A percentile compares a stretch with the other conserved stretches of the same genome.
Conservation (phyloP, 2,113 vertebrate species). For the Himantopus leucocephalus region DNA sequence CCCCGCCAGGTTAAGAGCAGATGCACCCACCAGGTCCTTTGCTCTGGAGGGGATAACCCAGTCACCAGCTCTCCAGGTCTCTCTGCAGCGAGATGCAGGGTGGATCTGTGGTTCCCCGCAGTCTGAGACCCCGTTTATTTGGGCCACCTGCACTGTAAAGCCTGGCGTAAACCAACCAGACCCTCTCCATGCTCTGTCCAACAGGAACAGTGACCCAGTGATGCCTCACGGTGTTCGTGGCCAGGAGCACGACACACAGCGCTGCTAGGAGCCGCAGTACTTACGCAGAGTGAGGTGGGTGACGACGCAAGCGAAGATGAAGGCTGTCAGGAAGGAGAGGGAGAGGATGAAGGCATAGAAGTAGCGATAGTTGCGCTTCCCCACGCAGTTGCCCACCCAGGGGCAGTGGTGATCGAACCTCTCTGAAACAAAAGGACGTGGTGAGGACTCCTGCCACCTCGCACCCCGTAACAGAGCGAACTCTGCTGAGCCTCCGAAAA, state of each 20-base stretch:
- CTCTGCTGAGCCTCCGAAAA: background rate
- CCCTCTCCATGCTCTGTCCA: accelerated
- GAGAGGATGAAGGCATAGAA: slow-evolving; percentile 97
- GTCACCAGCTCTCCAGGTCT: background rate
- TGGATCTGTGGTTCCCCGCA: background rate
- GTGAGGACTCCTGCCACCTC: background rate
- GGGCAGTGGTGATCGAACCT: slow-evolving; percentile 97
- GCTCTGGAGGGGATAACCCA: background rate
- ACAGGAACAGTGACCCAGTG: accelerated
- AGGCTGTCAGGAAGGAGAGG: slow-evolving; percentile 94
- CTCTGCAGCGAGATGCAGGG: background rate
- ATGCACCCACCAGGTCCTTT: background rate
- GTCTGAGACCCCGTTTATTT: accelerated
- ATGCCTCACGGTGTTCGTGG: accelerated
- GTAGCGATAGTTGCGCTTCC: slow-evolving; percentile 94
- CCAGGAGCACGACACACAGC: accelerated
- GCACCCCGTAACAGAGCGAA: accelerated
- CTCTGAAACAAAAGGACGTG: slow-evolving; percentile 71
- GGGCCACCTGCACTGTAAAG: background rate
- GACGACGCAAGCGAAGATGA: slow-evolving; percentile 94
- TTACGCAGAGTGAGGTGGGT: slow-evolving; percentile 91
- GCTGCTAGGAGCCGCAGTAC: background rate
- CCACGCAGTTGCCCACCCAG: slow-evolving; percentile 98
- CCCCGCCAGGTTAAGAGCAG: background rate
- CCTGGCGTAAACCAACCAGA: accelerated